Evolutionary conservation across 2,113 vertebrate genomes (phyloP), one percentile per base, ranked within the genome.

Genomic region (Mellivora capensis): DNA sequence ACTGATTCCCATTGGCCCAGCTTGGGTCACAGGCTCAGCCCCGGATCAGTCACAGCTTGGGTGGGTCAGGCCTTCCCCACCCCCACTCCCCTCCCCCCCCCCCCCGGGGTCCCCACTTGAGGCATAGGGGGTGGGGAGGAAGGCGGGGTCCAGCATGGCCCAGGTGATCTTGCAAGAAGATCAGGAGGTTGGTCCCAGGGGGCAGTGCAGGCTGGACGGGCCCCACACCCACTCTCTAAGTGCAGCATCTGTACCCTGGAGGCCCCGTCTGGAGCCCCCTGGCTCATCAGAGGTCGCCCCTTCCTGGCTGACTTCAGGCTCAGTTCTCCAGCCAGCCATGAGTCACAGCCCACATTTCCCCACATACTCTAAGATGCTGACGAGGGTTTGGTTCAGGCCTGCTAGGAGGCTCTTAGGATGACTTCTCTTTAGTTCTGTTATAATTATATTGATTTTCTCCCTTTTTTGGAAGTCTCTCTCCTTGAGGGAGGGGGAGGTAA

Each of bases 401-500:
- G 29, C 71, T 67, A 2, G 21, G 44, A 20, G 57, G 23, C 59
- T 87, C 67, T 80, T 54, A 13, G 4, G 14, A 39, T 4, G 7
- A 1, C 80, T 76, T 37, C 69, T 72, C 64, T 59, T 85, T 9
- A 25, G 17, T 42, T 76, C 39, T 64, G 23, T 74, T 6, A 1
- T 11, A 7, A 15, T 76, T 34, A 18, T 54, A 42, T 29, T 21
- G 37, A 47, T 80, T 57, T 87, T 72, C 62, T 47, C 52, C 49
- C n/a, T 15, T 12, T 52, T 77, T 21, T 7, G 6, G 52, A 64
- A 72, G 20, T 25, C 79, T 54, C 12, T 52, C 49, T 91, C 31
- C 88, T 83, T 31, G 47, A 61, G 17, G 49, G 64, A 91, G 74
- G 87, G n/a, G n/a, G n/a, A n/a, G n/a, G n/a, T n/a, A n/a, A n/a